Conservation (phyloP, 2,113 vertebrate genomes). For the Lamprologus lemairii region DNA sequence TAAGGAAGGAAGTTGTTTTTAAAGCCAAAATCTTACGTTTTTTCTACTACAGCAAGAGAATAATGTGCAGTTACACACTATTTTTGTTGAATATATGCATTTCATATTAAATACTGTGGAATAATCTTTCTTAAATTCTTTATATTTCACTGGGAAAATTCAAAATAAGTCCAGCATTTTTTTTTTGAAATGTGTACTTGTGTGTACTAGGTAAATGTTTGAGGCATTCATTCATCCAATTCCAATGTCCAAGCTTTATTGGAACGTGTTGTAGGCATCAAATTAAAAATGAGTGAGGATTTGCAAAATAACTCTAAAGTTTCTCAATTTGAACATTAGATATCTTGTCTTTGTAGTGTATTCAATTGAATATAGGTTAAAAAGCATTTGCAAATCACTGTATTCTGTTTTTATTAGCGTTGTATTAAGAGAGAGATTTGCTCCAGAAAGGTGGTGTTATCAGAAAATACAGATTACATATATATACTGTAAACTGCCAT, state of each 20-base stretch:
- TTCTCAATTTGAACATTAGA: background rate
- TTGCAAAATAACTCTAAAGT: background rate
- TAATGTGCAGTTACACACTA: accelerated
- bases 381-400: background rate
- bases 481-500: background rate
- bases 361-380: background rate
- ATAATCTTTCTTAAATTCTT: background rate
- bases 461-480: background rate
- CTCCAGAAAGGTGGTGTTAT: background rate
- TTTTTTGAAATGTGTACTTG: background rate
- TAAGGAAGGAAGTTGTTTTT: accelerated
- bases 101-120: background rate
- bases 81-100: background rate
- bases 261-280: background rate
- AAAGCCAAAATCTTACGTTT: background rate
- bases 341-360: background rate
- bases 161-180: background rate
- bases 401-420: background rate
- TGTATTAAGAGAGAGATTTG: background rate
- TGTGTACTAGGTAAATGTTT: accelerated
- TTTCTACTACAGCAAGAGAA: background rate
- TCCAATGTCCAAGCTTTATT: background rate
- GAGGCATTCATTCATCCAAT: background rate
- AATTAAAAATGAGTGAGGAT: background rate
- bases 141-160: background rate